Conservation (phyloP, 2,888 invertebrate genomes). For the Blomia tropicalis region DNA sequence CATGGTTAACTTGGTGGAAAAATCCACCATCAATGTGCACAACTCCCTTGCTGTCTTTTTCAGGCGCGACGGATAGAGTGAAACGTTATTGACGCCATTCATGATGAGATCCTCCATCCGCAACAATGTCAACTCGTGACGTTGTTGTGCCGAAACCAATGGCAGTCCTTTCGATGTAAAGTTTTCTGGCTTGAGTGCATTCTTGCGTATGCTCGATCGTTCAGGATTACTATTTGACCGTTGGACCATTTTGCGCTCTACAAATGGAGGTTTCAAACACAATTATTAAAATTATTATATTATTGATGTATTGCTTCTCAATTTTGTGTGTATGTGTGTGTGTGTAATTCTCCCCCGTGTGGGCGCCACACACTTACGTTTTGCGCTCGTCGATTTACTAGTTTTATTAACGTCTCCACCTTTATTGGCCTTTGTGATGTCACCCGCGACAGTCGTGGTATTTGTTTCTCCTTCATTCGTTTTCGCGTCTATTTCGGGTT, state of each 20-base stretch:
- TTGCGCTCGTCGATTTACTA: background rate
- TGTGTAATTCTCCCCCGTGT: too few species aligned
- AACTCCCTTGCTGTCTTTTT: constrained; percentile 46
- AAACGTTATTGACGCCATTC: constrained; percentile 42
- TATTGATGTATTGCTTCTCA: too few species aligned
- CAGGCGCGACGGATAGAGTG: constrained; percentile 33
- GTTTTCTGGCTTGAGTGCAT: constrained; percentile 17
- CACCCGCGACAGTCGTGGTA: background rate
- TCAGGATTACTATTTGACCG: constrained; percentile 23
- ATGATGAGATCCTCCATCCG: constrained; percentile 57
- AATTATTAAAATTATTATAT: background rate
- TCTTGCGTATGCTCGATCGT: background rate
- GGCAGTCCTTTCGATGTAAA: constrained; percentile 38
- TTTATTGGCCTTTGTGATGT: background rate
- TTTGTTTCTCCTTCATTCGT: background rate
- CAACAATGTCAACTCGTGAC: constrained; percentile 55
- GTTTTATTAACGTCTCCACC: constrained; percentile 8
- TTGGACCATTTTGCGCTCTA: constrained; percentile 18
- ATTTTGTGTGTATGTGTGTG: too few species aligned
- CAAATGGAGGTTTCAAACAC: background rate
- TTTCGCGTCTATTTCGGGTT: background rate
- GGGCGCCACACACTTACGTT: background rate
- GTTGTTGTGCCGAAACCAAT: constrained; percentile 53
- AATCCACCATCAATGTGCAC: constrained; percentile 57
- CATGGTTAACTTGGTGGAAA: constrained; percentile 58